Base-by-base conservation (phyloP, 1,140 invertebrate species). In the Rhagoletis pomonella region DNA sequence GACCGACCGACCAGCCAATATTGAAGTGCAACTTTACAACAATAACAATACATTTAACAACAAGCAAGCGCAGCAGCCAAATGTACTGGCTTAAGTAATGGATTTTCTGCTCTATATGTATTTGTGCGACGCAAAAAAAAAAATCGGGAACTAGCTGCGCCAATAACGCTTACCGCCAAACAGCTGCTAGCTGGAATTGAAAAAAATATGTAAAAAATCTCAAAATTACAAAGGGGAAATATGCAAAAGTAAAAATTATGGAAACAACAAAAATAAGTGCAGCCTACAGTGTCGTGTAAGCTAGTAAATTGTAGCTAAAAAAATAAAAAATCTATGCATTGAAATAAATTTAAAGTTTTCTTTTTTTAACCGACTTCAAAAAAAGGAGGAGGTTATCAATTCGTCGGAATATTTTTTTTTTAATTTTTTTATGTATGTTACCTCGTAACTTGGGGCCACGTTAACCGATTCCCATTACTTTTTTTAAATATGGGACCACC, bases 91-190 rank as follows among this genome's bases (percentile, higher is more conserved):
- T 50, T 81, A 55, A 17, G 73, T 55, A 81, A 81, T 81, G 73
- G 47, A 81, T 81, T 81, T 81, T 55, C 73, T 81, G 73, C 73
- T 81, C 73, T 55, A 81, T 81, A 81, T 81, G 47, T 81, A 81
- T 29, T 29, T 29, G 29, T 29, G 29, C 29, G 29, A 29, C 29
- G 29, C 29, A 55, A 47, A 42, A 12, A 47, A n/a, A n/a, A 73
- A 73, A 42, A 73, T 39, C 44, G 73, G 17, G 47, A 29, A 81
- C 3, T 58, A n/a, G 64, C 3, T 67, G 60, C 0, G 60, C 4
- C n/a, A 62, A 62, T 29, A 29, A 14, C 67, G 47, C 19, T 81
- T 81, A 55, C 47, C 73, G 47, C 44, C 73, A 81, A 81, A 50
- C 73, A 81, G 73, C 73, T 81, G 73, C 47, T 14, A 44, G 19